These are phyloP conservation scores for Agelaius phoeniceus DNA, from an alignment of 2,113 vertebrate genomes.

Conservation along the genomic window DNA sequence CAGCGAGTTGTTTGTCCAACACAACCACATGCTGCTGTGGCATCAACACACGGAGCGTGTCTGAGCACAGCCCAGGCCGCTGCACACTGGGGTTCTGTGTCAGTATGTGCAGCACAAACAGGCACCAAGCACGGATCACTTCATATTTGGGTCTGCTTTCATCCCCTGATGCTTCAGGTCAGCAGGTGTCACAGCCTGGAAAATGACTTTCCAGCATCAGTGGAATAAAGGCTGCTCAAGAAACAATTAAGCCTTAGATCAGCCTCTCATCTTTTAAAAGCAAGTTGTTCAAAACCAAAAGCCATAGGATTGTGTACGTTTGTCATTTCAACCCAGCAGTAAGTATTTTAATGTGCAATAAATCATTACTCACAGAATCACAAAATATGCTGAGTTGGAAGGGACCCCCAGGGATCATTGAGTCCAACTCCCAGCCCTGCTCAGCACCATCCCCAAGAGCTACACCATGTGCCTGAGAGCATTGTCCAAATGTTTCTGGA, in stretches of 20 bases:
- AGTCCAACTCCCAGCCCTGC: not conserved
- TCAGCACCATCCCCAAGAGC: not conserved
- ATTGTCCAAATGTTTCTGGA: rapidly evolving
- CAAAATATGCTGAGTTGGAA: not conserved
- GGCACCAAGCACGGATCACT: not conserved
- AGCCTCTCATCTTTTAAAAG: not conserved
- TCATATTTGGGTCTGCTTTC: not conserved
- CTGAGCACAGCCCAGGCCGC: not conserved
- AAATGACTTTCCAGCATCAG: not conserved
- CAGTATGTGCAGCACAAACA: not conserved
- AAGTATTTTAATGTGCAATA: not conserved
- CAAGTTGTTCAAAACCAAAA: not conserved
- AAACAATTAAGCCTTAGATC: not conserved
- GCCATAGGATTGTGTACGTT: not conserved
- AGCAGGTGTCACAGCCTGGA: not conserved
- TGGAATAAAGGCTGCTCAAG: not conserved
- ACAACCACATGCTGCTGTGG: not conserved
- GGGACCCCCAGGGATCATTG: not conserved
- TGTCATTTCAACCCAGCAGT: not conserved
- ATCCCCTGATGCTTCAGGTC: not conserved
- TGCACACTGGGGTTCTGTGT: not conserved
- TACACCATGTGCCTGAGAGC: not conserved
- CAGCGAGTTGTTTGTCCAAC: not conserved
- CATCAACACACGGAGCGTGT: rapidly evolving
- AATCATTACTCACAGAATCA: not conserved